A percentile compares a stretch with the other conserved stretches of the same genome.
phyloP scores from a whole-genome alignment of 2,888 invertebrate genomes.

The Andrena fulva region DNA sequence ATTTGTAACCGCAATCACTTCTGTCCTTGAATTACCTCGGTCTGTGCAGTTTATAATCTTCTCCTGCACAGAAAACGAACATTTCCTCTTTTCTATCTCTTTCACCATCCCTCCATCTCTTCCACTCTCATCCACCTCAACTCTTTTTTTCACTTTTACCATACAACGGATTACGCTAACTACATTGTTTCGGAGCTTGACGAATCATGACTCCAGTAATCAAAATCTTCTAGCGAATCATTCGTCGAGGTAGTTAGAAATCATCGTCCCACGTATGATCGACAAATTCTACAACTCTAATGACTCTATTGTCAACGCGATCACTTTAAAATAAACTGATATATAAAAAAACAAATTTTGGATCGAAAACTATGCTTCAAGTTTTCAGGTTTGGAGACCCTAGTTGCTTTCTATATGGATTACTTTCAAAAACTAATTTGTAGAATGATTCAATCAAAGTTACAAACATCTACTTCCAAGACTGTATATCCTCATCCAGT shows the following conservation, averaged over 20 bases:
- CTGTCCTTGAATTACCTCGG: slow-evolving; percentile 65
- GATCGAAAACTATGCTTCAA: too few relatives aligned
- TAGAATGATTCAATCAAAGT: too few relatives aligned
- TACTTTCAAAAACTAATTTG: too few relatives aligned
- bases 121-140: not conserved
- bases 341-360: too few relatives aligned
- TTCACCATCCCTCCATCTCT: slow-evolving; percentile 5
- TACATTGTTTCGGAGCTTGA: slow-evolving; percentile 63
- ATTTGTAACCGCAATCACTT: slow-evolving; percentile 69
- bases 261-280: too few relatives aligned
- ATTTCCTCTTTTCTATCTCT: slow-evolving; percentile 42
- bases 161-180: slow-evolving; percentile 62
- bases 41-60: slow-evolving; percentile 74
- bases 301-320: too few relatives aligned
- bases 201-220: slow-evolving; percentile 55
- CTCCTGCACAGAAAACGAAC: slow-evolving; percentile 63
- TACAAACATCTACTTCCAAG: too few relatives aligned
- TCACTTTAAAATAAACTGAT: too few relatives aligned
- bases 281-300: too few relatives aligned
- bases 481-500: too few relatives aligned
- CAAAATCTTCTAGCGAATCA: slow-evolving; percentile 57
- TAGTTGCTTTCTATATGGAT: too few relatives aligned
- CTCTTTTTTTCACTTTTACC: slow-evolving; percentile 20
- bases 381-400: too few relatives aligned
- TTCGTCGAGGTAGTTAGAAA: slow-evolving; percentile 17